Base-by-base conservation (phyloP, 2,888 invertebrate genomes). In the Lasioglossum vierecki region DNA sequence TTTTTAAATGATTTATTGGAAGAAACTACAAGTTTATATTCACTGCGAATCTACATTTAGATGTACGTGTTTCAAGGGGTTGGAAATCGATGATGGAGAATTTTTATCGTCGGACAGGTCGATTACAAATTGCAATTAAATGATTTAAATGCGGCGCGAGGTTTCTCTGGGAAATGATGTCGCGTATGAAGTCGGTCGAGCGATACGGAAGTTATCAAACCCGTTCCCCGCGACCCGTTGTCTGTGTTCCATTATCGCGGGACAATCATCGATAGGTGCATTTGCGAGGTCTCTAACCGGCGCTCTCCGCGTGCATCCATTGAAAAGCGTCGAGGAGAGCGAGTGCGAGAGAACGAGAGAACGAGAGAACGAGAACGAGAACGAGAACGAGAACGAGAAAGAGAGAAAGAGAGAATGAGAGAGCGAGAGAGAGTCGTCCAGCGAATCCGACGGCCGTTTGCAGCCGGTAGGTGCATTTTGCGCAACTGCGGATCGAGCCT, bases 401-500 rank as follows among this genome's bases (percentile, higher is more conserved):
- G 22, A 6, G 2, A 22, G 53, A 6, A 2, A 18, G 13, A 8
- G 57, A n/a, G n/a, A n/a, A 11, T 11, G 57, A n/a, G n/a, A 1
- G 57, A n/a, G n/a, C n/a, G 57, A 57, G 57, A 13, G n/a, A 26
- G 22, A 26, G 11, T n/a, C 72, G 13, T 22, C n/a, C 39, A 30
- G 41, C 60, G 72, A 35, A 22, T 63, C 26, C 18, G 18, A 5
- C n/a, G 39, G 22, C 74, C 63, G 49, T 73, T 46, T n/a, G 57
- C 70, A 41, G 63, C 15, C 13, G 44, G 13, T 30, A 53, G 80
- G 39, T 79, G 85, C 85, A 79, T 41, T 85, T 81, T 82, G 86
- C 85, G 85, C 85, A 86, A 85, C 85, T 85, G 86, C 82, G 75
- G 46, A 30, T 68, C 85, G 78, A 60, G 76, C 70, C 77, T 71